Evolutionary conservation across 2,888 invertebrate genomes (phyloP).

Genomic region (Thumatha senex): DNA sequence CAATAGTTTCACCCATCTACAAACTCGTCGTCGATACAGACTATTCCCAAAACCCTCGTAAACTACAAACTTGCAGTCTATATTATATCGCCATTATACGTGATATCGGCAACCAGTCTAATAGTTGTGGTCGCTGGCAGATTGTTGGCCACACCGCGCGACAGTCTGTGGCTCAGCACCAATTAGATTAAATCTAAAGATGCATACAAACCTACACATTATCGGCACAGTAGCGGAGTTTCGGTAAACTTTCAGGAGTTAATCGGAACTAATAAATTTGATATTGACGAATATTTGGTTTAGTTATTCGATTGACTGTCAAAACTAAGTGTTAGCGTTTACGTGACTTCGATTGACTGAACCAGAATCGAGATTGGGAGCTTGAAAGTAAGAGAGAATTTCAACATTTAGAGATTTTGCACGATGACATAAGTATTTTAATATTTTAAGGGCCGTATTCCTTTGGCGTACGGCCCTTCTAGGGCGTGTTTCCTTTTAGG

Average conservation of each 20-base stretch:
- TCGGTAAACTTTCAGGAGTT: constrained; percentile 27
- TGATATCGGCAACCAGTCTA: constrained; percentile 24
- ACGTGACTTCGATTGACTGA: too few relatives aligned
- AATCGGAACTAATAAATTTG: constrained; percentile 32
- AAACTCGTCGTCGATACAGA: constrained; percentile 1
- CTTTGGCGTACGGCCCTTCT: too few relatives aligned
- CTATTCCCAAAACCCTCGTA: not conserved
- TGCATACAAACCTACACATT: constrained; percentile 27
- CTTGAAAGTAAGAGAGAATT: too few relatives aligned
- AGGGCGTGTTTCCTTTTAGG: too few relatives aligned
- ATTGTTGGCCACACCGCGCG: constrained; percentile 35
- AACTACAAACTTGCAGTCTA: constrained; percentile 1
- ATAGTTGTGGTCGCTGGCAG: constrained; percentile 31
- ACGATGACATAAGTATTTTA: too few relatives aligned
- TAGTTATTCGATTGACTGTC: not conserved
- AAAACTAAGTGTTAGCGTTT: too few relatives aligned
- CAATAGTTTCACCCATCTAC: not conserved
- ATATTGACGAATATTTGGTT: constrained; percentile 5
- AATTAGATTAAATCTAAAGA: constrained; percentile 35
- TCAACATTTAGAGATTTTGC: too few relatives aligned
- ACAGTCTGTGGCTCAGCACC: constrained; percentile 27
- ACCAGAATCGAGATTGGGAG: too few relatives aligned
- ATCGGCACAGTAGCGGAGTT: constrained; percentile 27
- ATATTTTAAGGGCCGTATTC: too few relatives aligned
- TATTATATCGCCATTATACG: constrained; percentile 19